A percentile compares a stretch with the other conserved stretches of the same genome.
Evolutionary conservation across 2,797 vertebrate species (phyloP).

Genomic region (Tragelaphus eurycerus): DNA sequence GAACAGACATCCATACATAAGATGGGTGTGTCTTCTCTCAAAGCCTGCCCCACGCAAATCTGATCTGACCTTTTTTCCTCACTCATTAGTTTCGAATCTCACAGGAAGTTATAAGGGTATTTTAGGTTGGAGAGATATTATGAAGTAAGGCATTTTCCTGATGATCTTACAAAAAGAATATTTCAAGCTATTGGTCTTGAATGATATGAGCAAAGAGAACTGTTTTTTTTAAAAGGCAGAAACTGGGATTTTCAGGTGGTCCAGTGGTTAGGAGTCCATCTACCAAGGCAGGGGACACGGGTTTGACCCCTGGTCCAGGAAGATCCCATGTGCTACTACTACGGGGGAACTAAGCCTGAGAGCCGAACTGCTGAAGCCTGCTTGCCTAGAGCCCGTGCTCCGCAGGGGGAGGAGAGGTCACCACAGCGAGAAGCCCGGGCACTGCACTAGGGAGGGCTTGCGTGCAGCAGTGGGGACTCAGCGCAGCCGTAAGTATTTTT

Average conservation of each 20-base stretch:
- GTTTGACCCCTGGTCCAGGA: not conserved
- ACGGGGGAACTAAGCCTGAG: not conserved
- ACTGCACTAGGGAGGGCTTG: not conserved
- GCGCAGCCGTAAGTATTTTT: not conserved
- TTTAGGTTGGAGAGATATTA: not conserved
- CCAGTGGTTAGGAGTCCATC: not conserved
- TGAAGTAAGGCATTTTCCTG: not conserved
- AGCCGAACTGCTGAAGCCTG: not conserved
- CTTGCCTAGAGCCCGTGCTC: not conserved
- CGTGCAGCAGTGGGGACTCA: not conserved
- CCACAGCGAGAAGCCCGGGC: not conserved
- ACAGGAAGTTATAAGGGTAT: not conserved
- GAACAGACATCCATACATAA: not conserved
- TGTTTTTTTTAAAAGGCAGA: not conserved
- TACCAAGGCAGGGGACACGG: not conserved
- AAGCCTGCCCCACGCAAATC: not conserved
- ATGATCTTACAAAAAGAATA: not conserved
- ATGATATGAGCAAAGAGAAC: not conserved
- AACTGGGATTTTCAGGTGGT: not conserved
- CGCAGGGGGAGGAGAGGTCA: not conserved
- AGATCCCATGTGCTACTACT: not conserved
- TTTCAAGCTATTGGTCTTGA: not conserved
- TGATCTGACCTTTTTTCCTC: not conserved
- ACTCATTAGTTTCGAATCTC: not conserved
- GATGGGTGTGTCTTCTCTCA: not conserved